Evolutionary conservation across 1,140 invertebrate species (phyloP).

Genomic region (Drosophila mauritiana): DNA sequence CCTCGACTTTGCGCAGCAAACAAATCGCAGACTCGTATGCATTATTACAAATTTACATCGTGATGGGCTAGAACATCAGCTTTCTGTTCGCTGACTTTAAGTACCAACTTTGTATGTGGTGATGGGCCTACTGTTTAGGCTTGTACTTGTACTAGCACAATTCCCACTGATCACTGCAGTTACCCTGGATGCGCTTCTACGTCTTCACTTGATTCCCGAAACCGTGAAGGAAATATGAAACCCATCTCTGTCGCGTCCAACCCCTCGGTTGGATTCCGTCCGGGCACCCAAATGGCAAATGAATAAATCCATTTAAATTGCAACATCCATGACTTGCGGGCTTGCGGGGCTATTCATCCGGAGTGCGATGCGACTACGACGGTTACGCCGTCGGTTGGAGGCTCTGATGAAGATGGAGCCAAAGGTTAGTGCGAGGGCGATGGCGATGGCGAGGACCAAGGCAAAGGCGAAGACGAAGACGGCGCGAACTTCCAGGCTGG

Average conservation of each 20-base stretch:
- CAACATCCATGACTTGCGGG: conserved; percentile 66
- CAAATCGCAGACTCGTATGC: conserved; percentile 21
- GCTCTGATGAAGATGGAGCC: neutral
- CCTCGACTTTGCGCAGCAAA: conserved; percentile 50
- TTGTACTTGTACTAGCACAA: too few relatives aligned
- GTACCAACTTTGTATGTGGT: too few relatives aligned
- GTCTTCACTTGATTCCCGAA: too few relatives aligned
- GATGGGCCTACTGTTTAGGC: too few relatives aligned
- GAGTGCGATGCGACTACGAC: conserved; percentile 8
- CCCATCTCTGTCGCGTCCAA: neutral
- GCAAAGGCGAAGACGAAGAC: conserved; percentile 2
- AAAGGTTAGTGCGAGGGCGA: neutral
- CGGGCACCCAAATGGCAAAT: conserved; percentile 52
- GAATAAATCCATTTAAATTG: conserved; percentile 83
- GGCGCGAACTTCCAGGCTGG: conserved; percentile 31
- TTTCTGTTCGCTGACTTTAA: too few relatives aligned
- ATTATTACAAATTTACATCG: neutral
- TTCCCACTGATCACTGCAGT: too few relatives aligned
- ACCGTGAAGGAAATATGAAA: neutral
- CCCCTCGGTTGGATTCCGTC: neutral
- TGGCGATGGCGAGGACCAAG: neutral
- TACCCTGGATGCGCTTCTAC: too few relatives aligned
- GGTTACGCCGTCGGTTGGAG: conserved; percentile 14
- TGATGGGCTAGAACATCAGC: too few relatives aligned
- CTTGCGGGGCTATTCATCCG: conserved; percentile 65